Conservation (phyloP, 2,113 vertebrate genomes). For the Hippoglossus stenolepis region DNA sequence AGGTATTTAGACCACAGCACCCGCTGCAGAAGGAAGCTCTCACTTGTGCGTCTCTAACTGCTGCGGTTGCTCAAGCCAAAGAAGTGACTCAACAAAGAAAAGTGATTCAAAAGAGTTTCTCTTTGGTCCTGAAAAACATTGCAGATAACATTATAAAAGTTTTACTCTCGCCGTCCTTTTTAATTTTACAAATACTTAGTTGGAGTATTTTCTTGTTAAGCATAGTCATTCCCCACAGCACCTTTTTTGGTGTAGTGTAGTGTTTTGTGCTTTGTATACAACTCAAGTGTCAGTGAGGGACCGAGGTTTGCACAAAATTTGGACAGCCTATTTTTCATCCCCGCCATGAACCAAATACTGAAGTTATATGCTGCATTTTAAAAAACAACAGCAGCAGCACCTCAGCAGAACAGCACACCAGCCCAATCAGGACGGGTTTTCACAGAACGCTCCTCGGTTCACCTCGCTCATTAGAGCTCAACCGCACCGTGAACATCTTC, state of each 20-base stretch:
- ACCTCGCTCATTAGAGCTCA: constrained; percentile 31
- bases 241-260: neutral
- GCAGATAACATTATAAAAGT: neutral
- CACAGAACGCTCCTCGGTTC: neutral
- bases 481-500: neutral
- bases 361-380: neutral
- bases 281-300: neutral
- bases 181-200: neutral
- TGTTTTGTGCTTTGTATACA: constrained; percentile 4
- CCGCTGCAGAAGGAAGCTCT: neutral
- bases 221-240: neutral
- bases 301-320: neutral
- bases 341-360: neutral
- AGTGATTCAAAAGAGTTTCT: neutral
- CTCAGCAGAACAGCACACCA: neutral
- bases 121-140: neutral
- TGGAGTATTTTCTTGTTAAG: neutral
- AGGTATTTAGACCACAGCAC: constrained; percentile 18
- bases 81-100: constrained; percentile 11
- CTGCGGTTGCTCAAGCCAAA: neutral
- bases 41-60: neutral
- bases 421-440: neutral
- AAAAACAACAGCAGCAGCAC: neutral
- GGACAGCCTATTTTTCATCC: neutral
- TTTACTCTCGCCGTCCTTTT: neutral